These are phyloP conservation scores for Brachionus koreanus DNA, from an alignment of 1,140 invertebrate genomes.

Conservation along the genomic window DNA sequence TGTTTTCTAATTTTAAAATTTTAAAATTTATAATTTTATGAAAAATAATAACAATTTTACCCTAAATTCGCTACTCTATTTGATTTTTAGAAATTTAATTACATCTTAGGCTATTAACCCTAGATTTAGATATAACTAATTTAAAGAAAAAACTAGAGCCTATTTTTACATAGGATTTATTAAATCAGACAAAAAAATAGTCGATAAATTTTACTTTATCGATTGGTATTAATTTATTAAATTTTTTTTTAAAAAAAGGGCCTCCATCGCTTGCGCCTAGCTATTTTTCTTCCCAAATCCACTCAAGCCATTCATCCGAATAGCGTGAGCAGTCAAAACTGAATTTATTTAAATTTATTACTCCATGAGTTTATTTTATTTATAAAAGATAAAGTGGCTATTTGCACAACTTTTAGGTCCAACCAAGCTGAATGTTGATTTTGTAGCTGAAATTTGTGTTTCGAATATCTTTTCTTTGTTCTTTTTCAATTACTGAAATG, in stretches of 20 bases:
- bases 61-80: not conserved
- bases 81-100: not conserved
- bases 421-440: not conserved
- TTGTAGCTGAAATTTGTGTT: not conserved
- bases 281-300: not conserved
- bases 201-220: constrained; percentile 32
- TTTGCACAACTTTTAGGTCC: not conserved
- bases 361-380: not conserved
- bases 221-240: not conserved
- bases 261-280: not conserved
- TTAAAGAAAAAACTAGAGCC: not conserved
- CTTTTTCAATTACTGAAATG: not conserved
- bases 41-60: not conserved
- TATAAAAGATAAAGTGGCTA: not conserved
- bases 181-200: not conserved
- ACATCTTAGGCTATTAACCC: constrained; percentile 43
- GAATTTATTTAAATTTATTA: not conserved
- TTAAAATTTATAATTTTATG: not conserved
- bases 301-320: not conserved
- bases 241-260: not conserved
- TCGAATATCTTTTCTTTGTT: not conserved
- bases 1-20: not conserved
- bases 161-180: constrained; percentile 29
- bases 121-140: constrained; percentile 3
- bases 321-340: not conserved